phyloP scores from a whole-genome alignment of 2,888 invertebrate genomes.

The Ypsolopha sequella region DNA sequence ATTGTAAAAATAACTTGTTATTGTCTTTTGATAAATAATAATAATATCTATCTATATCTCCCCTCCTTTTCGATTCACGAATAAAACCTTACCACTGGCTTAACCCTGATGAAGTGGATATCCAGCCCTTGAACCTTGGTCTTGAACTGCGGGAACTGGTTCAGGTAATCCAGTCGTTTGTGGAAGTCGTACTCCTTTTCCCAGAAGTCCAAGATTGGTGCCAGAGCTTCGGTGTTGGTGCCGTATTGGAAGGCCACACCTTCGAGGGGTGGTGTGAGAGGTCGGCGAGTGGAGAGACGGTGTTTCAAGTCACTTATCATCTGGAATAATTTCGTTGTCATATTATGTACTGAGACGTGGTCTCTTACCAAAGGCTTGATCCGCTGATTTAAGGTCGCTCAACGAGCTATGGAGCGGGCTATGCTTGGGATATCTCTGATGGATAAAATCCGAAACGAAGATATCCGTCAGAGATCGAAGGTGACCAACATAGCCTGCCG shows the following conservation, averaged over 20 bases:
- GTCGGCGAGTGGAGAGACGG: slow-evolving; percentile 32
- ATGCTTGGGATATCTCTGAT: too few species aligned
- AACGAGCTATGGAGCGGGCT: too few species aligned
- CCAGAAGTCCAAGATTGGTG: slow-evolving; percentile 82
- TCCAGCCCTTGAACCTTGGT: slow-evolving; percentile 80
- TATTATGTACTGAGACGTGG: too few species aligned
- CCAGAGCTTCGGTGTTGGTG: slow-evolving; percentile 77
- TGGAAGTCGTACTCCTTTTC: slow-evolving; percentile 74
- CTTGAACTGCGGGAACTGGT: slow-evolving; percentile 80
- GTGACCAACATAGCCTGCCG: too few species aligned
- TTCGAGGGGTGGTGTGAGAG: slow-evolving; percentile 72
- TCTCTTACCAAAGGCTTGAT: too few species aligned
- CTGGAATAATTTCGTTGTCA: slow-evolving; percentile 19
- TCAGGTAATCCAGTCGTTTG: slow-evolving; percentile 75
- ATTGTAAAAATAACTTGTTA: too few species aligned
- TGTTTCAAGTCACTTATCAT: slow-evolving; percentile 38
- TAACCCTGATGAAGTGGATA: slow-evolving; percentile 82
- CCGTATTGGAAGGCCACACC: slow-evolving; percentile 84
- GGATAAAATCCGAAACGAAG: too few species aligned
- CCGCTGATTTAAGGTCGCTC: too few species aligned
- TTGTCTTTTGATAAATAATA: too few species aligned
- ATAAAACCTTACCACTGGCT: slow-evolving; percentile 65
- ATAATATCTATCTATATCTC: too few species aligned
- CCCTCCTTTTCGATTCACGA: too few species aligned
- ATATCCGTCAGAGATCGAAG: too few species aligned